phyloP scores from a whole-genome alignment of 2,888 invertebrate species.

The Ormyrus labotus region DNA sequence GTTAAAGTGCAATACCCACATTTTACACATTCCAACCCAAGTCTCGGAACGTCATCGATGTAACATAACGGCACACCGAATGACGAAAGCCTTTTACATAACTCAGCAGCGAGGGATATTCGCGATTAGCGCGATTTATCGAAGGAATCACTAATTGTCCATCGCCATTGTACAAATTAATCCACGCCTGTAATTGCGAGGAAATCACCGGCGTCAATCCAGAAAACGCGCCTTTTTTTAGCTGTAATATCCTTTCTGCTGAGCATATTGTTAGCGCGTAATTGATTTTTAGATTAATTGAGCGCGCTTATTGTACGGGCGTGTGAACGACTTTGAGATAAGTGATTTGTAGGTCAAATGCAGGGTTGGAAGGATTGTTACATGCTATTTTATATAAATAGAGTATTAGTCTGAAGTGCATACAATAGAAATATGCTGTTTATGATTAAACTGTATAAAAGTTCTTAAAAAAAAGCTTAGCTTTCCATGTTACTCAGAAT shows the following conservation, averaged over 20 bases:
- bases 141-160: slow-evolving; percentile 11
- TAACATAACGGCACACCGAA: background rate
- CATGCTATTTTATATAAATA: no score
- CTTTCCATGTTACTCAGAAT: no score
- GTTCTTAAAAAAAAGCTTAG: no score
- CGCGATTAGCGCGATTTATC: slow-evolving; percentile 25
- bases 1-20: no score
- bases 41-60: no score
- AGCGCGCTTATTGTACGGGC: background rate
- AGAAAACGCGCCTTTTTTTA: slow-evolving; percentile 3
- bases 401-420: no score
- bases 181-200: slow-evolving; percentile 4
- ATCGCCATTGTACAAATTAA: slow-evolving; percentile 8
- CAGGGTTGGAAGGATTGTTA: no score
- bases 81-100: slow-evolving; percentile 37
- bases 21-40: no score
- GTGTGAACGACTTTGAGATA: no score
- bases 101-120: slow-evolving; percentile 14
- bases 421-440: no score
- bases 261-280: slow-evolving; percentile 27
- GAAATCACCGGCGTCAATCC: slow-evolving; percentile 5
- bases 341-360: no score
- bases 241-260: background rate
- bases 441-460: no score
- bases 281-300: slow-evolving; percentile 29